A percentile compares a stretch with the other conserved stretches of the same genome.
Evolutionary conservation across 2,888 invertebrate species (phyloP).

Genomic region (Diarsia dahlii): DNA sequence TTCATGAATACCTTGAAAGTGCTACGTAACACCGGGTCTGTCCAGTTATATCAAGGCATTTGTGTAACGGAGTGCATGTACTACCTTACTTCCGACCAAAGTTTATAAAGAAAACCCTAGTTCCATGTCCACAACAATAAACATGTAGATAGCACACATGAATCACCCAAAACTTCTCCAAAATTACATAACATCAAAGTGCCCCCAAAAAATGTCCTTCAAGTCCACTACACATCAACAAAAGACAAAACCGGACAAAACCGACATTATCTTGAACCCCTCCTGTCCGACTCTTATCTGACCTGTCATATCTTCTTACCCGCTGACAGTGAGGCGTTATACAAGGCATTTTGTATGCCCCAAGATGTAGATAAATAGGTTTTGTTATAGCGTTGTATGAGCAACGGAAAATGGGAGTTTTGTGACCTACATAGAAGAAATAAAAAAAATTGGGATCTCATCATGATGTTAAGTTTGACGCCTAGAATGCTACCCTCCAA

Average conservation of each 20-base stretch:
- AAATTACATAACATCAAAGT: conserved; percentile 9
- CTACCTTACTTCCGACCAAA: neutral
- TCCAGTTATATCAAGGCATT: neutral
- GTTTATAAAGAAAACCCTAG: neutral
- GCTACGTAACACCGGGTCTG: neutral
- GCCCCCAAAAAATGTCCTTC: conserved; percentile 2
- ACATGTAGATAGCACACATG: neutral
- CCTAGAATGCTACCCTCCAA: too few relatives aligned
- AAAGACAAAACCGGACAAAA: conserved; percentile 28
- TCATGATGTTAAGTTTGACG: too few relatives aligned
- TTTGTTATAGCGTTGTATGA: conserved; percentile 14
- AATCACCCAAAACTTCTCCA: neutral
- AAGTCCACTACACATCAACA: conserved; percentile 26
- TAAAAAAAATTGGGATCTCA: too few relatives aligned
- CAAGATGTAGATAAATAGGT: conserved; percentile 42
- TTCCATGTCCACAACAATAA: neutral
- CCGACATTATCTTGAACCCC: conserved; percentile 52
- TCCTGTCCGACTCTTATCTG: conserved; percentile 57
- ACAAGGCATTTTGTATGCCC: conserved; percentile 34
- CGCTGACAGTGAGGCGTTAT: conserved; percentile 50
- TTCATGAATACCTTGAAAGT: neutral
- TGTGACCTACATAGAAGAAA: too few relatives aligned
- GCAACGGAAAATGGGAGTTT: neutral
- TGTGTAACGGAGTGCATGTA: neutral
- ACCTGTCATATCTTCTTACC: conserved; percentile 58